Evolutionary conservation across 2,797 vertebrate genomes (phyloP).

Genomic region (Protonibea diacanthus): DNA sequence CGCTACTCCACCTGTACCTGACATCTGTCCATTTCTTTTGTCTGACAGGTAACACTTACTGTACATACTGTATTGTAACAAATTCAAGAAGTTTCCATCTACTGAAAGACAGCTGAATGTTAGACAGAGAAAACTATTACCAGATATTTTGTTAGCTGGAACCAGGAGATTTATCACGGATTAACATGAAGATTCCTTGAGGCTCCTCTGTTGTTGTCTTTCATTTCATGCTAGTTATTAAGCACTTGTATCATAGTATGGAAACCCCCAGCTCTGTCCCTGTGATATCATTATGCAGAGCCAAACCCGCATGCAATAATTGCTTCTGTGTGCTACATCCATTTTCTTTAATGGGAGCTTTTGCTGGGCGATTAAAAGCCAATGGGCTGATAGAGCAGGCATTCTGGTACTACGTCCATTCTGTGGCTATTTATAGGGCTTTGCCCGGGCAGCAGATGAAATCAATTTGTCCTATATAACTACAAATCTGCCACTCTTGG

Average conservation of each 20-base stretch:
- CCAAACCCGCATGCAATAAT: constrained; percentile 75
- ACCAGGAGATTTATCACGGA: background rate
- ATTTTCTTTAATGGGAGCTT: constrained; percentile 84
- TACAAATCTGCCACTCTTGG: constrained; percentile 53
- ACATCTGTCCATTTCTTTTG: constrained; percentile 96
- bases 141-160: constrained; percentile 1
- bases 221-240: constrained; percentile 53
- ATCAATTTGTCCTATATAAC: constrained; percentile 70
- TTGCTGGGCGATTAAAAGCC: constrained; percentile 83
- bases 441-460: constrained; percentile 65
- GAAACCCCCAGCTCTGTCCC: constrained; percentile 51
- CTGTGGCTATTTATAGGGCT: constrained; percentile 72
- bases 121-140: background rate
- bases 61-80: background rate
- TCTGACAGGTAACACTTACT: constrained; percentile 90
- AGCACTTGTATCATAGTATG: constrained; percentile 43
- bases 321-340: constrained; percentile 77
- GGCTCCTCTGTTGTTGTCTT: constrained; percentile 29
- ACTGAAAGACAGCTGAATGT: background rate
- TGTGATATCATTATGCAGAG: constrained; percentile 72
- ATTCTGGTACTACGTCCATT: constrained; percentile 61
- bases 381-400: constrained; percentile 74
- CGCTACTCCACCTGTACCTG: constrained; percentile 93
- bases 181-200: constrained; percentile 6
- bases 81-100: background rate